Conservation (phyloP, 2,888 invertebrate species). For the Clepsis dumicolana region DNA sequence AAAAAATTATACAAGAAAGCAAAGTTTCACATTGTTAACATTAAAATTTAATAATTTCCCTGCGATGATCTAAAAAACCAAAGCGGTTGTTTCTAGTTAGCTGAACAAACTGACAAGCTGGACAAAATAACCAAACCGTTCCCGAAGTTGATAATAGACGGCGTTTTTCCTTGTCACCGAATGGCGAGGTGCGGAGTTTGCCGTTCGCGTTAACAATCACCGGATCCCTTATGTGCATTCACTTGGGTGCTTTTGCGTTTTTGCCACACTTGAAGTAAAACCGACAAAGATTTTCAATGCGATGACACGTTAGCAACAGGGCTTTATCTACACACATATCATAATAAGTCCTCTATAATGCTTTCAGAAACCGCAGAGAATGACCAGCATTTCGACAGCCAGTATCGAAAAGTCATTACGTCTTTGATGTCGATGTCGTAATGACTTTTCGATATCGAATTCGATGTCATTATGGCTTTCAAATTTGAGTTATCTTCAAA, state of each 20-base stretch:
- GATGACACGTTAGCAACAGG: too few species aligned
- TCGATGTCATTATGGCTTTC: too few species aligned
- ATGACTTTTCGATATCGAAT: too few species aligned
- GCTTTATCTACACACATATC: too few species aligned
- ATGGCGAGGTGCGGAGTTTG: constrained; percentile 52
- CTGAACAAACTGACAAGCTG: neutral
- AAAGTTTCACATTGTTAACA: neutral
- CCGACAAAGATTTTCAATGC: too few species aligned
- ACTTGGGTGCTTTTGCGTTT: neutral
- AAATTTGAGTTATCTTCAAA: too few species aligned
- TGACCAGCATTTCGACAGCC: too few species aligned
- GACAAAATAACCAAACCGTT: constrained; percentile 11
- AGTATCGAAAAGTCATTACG: too few species aligned
- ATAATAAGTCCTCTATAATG: too few species aligned
- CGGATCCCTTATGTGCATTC: constrained; percentile 42
- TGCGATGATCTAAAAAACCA: neutral
- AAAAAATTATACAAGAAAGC: neutral
- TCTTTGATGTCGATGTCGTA: too few species aligned
- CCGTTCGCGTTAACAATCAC: constrained; percentile 60
- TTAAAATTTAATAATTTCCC: neutral
- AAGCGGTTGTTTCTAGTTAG: neutral
- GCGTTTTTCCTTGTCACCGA: constrained; percentile 32
- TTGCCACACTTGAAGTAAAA: neutral
- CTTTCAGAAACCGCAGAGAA: too few species aligned
- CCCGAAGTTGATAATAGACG: constrained; percentile 10